Evolutionary conservation across 2,797 vertebrate genomes (phyloP), one percentile per base, ranked within the genome.

Genomic region (Pteronotus mesoamericanus): DNA sequence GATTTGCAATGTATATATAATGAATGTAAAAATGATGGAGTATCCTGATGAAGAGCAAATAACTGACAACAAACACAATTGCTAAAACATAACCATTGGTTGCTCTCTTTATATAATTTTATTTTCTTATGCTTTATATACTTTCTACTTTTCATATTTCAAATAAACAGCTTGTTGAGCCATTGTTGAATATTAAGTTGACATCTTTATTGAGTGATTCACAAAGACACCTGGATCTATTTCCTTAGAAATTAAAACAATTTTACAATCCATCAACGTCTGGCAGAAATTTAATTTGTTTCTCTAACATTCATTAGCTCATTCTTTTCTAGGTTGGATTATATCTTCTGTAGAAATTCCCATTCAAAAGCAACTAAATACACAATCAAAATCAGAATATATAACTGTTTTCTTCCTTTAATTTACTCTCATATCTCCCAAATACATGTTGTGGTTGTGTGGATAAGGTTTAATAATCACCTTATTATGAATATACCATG

Each of bases 271-370:
- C 66, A 80, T 96, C 72, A 93, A 37, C 71, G 68, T 88, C 57
- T 93, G 66, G 26, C 32, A 80, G 66, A 93, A 88, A 18, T 94
- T 90, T 95, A 87, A 85, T 89, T 92, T 94, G n/a, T 78, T 95
- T 93, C 59, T 95, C 37, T 83, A 48, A 2, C 51, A 87, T 57
- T 94, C 44, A 37, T 91, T 80, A 91, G 18, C 57, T 88, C n/a
- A 48, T 16, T 80, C 15, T 97, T 96, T 93, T 68, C 21, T 74
- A 71, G 22, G 32, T 48, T 85, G 72, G 88, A 68, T 74, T 79
- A 53, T 75, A 66, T 75, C 44, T 66, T 87, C 46, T 37, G 15
- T 39, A 61, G 29, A 69, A 93, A 93, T 85, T 79, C 18, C 22
- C 66, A 91, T 74, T 85, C 57, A 18, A 83, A 88, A 88, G 75